Evolutionary conservation across 2,888 invertebrate genomes (phyloP), one percentile per base, ranked within the genome.

Genomic region (Acanthosoma haemorrhoidale): DNA sequence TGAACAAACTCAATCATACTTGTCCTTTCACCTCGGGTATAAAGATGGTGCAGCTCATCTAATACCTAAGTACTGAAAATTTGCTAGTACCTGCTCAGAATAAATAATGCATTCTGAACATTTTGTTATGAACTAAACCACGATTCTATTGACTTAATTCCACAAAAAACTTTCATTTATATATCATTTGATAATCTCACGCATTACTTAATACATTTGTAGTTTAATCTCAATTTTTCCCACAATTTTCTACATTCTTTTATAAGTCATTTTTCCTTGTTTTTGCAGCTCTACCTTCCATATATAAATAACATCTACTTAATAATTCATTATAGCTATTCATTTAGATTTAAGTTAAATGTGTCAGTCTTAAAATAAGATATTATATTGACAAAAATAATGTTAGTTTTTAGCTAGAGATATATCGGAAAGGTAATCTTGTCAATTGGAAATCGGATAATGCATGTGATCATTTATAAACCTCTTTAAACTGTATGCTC

Each of bases 271-370:
- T 51, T 51, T 51, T 51, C n/a, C 25, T 4, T 51, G 21, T 13
- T 51, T 51, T 51, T 51, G 51, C 51, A 51, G 51, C 51, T 51
- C 51, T 51, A 18, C 51, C 5, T 25, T 51, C 2, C 25, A 18
- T 51, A 51, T 51, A 5, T 25, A 51, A 25, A 25, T 18, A 8
- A 51, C 25, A 51, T 51, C 29, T 51, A 51, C 51, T 51, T 51
- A 51, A 51, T 51, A 51, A 51, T n/a, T 51, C 51, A 25, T 25
- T 51, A 25, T 51, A 51, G 51, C 51, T 51, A n/a, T n/a, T n/a
- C n/a, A n/a, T 51, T 51, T 51, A 51, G 51, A 18, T 51, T 51
- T 51, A 51, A 51, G 51, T 51, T 51, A n/a, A 43, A 51, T 29
- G 51, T 51, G 51, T 51, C 51, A 51, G 25, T 51, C 29, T 51